These are phyloP conservation scores for Propithecus perrieri DNA, from an alignment of 2,797 vertebrate genomes.

Conservation along the genomic window DNA sequence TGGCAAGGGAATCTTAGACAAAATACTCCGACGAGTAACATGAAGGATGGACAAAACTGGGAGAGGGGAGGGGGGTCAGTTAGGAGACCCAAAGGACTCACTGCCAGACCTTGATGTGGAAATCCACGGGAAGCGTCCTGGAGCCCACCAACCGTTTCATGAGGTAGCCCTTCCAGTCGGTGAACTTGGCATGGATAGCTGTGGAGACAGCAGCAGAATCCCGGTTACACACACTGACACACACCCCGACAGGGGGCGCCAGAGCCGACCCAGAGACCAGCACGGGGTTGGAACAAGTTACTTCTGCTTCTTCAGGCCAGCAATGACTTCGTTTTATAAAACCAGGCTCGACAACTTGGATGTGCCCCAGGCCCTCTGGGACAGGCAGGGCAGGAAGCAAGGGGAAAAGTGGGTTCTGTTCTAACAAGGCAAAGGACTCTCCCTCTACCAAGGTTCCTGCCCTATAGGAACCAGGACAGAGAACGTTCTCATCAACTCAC, in stretches of 20 bases:
- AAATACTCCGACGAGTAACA: background rate
- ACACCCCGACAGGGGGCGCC: background rate
- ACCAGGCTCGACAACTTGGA: background rate
- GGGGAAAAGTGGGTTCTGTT: background rate
- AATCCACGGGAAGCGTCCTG: slow-evolving; percentile 95
- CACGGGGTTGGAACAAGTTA: background rate
- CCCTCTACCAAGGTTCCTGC: background rate
- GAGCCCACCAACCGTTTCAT: slow-evolving; percentile 94
- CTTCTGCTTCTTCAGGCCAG: background rate
- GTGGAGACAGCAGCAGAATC: background rate
- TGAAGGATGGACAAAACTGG: background rate
- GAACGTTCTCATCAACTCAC: slow-evolving; percentile 83
- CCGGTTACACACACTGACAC: background rate
- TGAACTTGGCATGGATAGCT: slow-evolving; percentile 87
- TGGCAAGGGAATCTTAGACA: background rate
- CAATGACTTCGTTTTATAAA: background rate
- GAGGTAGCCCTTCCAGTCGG: slow-evolving; percentile 95
- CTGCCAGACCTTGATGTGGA: slow-evolving; percentile 93
- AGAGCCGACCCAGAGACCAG: background rate
- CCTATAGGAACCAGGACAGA: background rate
- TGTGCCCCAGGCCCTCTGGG: background rate
- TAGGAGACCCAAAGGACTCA: background rate
- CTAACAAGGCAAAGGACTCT: background rate
- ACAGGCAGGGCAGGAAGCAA: background rate
- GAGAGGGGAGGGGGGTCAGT: too few relatives aligned